Evolutionary conservation across 1,140 invertebrate genomes (phyloP), one percentile per base, ranked within the genome.

Genomic region (Macrotrachela quadricornifera): DNA sequence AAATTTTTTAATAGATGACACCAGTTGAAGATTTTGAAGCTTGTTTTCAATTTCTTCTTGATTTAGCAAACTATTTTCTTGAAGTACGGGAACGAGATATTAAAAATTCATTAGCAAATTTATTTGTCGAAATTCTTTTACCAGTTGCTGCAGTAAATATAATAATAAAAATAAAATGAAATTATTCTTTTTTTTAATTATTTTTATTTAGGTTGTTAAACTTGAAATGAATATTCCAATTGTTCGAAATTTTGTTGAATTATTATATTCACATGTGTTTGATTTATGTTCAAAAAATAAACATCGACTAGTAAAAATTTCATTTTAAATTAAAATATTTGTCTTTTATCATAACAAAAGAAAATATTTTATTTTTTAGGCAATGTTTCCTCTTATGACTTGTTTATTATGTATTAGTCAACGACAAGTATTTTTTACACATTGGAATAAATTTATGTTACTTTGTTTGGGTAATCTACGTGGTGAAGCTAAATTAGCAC

Each of bases 21-120:
- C 91, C 92, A 0, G 96, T 99, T 57, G 88, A 95, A 73, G 91
- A 99, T 68, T 97, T 99, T 71, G 92, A 97, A 69, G 86, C 85
- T 0, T 92, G 87, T 6, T 92, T 97, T 65, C 86, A 91, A 65
- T 97, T 97, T 64, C 81, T 99, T 72, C 87, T 96, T 69, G 91
- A 99, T 65, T 87, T 90, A 68, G 92, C 86, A 4, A 85, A 88
- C 61, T 97, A 95, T 71, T 99, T 96, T 68, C 72, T 95, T 3
- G 94, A 99, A 74, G 63, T 71, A 17, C 95, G 95, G 68, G 90
- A 97, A 62, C 91, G 95, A 68, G 91, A 97, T 69, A 85, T 97
- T 10, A 90, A 96, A 63, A 91, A 99, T 70, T 88, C 92, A 1
- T 71, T 97, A 13, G 91, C 92, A 49, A 90, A 88, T 6, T 74